These are phyloP conservation scores for Anastatus disparis DNA, from an alignment of 1,140 invertebrate species.

Conservation along the genomic window DNA sequence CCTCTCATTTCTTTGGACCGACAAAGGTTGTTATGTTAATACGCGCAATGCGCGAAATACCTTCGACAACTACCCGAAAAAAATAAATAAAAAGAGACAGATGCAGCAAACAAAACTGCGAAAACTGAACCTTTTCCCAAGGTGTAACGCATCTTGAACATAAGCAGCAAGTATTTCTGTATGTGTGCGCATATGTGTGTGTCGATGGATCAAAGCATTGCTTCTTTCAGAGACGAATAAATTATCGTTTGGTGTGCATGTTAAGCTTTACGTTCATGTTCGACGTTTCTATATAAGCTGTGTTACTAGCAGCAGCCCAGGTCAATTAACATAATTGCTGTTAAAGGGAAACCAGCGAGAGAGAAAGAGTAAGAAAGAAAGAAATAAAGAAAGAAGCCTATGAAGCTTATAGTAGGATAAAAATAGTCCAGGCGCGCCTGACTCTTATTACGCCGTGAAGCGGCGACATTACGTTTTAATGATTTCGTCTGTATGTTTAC, in stretches of 20 bases:
- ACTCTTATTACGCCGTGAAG: slow-evolving; percentile 13
- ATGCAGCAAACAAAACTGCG: no score
- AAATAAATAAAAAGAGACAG: no score
- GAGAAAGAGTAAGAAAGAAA: no score
- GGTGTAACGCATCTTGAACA: no score
- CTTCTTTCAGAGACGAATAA: slow-evolving; percentile 17
- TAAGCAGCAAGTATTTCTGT: no score
- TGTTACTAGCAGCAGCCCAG: neutral
- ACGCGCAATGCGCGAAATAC: neutral
- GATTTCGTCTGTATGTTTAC: slow-evolving; percentile 32
- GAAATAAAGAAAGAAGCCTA: no score
- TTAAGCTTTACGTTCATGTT: slow-evolving; percentile 21
- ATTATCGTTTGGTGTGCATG: slow-evolving; percentile 2
- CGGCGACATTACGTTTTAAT: slow-evolving; percentile 32
- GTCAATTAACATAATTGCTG: slow-evolving; percentile 42
- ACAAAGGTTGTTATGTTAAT: slow-evolving; percentile 15
- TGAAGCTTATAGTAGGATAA: no score
- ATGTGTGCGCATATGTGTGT: no score
- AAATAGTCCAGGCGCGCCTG: no score
- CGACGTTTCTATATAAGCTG: slow-evolving; percentile 28
- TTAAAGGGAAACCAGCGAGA: slow-evolving; percentile 22
- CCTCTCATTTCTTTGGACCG: no score
- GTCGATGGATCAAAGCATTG: slow-evolving; percentile 36
- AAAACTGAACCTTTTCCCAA: no score
- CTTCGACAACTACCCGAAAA: neutral